phyloP scores from a whole-genome alignment of 53 echinoderm and acorn worm genomes.

The Paracentrotus lividus region DNA sequence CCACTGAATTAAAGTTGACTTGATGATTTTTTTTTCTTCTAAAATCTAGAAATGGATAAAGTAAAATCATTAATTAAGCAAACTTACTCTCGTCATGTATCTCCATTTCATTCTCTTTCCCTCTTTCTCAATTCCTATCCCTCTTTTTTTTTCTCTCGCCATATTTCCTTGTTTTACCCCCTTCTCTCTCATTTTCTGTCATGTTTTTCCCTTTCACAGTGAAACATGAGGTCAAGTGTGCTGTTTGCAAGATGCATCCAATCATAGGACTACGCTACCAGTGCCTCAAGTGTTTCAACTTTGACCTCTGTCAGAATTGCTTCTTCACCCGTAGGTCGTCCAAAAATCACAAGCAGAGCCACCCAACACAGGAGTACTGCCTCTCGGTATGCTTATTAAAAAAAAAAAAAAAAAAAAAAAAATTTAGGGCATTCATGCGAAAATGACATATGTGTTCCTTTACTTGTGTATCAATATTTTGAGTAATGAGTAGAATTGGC shows the following conservation, averaged over 20 bases:
- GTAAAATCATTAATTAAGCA: neutral
- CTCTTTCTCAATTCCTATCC: neutral
- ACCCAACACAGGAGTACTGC: conserved; percentile 91
- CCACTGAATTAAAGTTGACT: too few species aligned
- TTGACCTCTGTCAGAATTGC: conserved; percentile 92
- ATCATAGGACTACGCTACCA: conserved; percentile 90
- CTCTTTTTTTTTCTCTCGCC: neutral
- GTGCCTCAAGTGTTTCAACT: conserved; percentile 96
- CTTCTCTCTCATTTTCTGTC: neutral
- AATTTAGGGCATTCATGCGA: too few species aligned
- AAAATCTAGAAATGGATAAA: neutral
- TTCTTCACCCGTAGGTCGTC: conserved; percentile 86
- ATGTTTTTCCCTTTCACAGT: conserved; percentile 43
- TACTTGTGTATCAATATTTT: too few species aligned
- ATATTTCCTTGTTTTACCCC: neutral
- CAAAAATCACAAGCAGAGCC: conserved; percentile 84
- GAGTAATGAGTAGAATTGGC: too few species aligned
- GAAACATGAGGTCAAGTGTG: conserved; percentile 84
- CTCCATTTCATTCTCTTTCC: neutral
- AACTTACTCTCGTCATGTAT: neutral
- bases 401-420: too few species aligned
- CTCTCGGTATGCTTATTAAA: conserved; percentile 13
- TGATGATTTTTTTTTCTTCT: too few species aligned
- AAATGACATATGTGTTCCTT: too few species aligned
- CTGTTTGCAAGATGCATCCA: conserved; percentile 88